Percentiles rank a stretch among this genome's conserved stretches.
Conservation (phyloP, 2,113 vertebrate genomes). For the Chaetodon trifascialis region DNA sequence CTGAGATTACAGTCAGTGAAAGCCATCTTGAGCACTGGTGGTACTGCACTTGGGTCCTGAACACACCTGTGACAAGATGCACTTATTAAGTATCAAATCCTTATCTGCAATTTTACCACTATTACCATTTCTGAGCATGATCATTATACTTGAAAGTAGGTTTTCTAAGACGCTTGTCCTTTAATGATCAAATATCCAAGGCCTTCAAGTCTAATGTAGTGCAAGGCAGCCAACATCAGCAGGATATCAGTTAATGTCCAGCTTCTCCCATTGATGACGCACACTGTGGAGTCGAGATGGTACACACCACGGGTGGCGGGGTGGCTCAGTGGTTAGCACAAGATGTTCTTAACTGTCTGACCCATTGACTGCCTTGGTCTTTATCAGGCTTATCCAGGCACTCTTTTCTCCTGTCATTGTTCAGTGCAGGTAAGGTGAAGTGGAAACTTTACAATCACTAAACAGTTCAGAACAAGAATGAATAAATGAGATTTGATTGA, state of each 20-base stretch:
- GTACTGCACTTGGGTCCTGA: too few species aligned
- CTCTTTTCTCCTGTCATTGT: background rate
- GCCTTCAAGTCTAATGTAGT: constrained; percentile 9
- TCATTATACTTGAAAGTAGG: background rate
- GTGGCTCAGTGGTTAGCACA: background rate
- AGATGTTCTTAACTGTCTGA: constrained; percentile 11
- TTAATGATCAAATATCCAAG: constrained; percentile 8
- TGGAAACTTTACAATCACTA: background rate
- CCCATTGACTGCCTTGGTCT: background rate
- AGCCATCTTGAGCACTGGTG: too few species aligned
- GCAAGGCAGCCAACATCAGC: constrained; percentile 13
- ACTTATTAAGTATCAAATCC: background rate
- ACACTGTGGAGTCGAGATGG: constrained; percentile 10
- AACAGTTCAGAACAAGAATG: background rate
- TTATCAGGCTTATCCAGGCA: background rate
- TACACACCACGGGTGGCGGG: background rate
- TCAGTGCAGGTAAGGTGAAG: constrained; percentile 1
- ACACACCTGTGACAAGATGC: background rate
- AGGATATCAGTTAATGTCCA: background rate
- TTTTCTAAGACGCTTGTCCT: background rate
- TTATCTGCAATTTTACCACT: too few species aligned
- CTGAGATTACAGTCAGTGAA: too few species aligned
- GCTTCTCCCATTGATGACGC: constrained; percentile 22
- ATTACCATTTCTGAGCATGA: background rate
- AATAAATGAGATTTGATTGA: background rate